Base-by-base conservation (phyloP, 2,888 invertebrate species). In the Germaria angustata region DNA sequence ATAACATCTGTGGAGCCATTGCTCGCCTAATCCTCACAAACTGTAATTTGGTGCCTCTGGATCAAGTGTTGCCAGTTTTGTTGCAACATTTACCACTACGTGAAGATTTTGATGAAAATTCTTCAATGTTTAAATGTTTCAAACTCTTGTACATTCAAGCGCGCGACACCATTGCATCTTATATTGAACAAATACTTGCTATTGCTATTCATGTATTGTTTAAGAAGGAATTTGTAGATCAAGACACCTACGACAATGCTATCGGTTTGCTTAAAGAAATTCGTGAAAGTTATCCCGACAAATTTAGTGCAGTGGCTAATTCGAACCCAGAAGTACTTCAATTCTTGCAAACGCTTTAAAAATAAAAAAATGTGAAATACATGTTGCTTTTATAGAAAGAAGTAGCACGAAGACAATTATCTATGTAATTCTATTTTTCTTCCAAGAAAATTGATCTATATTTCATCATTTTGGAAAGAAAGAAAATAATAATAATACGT, bases 1-100 rank as follows among this genome's bases (percentile, higher is more conserved):
- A 96, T 88, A 96, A 96, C 88, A 94, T 96, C 84, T 95, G 95
- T 89, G 96, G 95, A 63, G 95, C 96, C 36, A 92, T 95, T 66
- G 94, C 95, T 28, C 93, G 95, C 77, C 92, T 96, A 87, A 95
- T 96, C 65, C 91, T 94, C 41, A 93, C 93, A 2, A 95, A 95
- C 90, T 91, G 92, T 51, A 90, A 90, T 73, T 92, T 92, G 84
- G 92, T 96, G 79, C 96, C 96, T 20, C 88, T 96, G 75, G 93
- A 93, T n/a, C 94, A 95, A 90, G 95, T 96, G 5, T 92, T 96
- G 82, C 95, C 95, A 0, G 94, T 94, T 8, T 93, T 95, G 76
- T 90, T 96, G 2, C 92, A 93, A 86, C 93, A 94, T 89, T 90
- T 96, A 75, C 96, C 96, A 0, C 89, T 96, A 61, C 93, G 94